Conservation (phyloP, 1,140 invertebrate species). For the Caenorhabditis tropicalis region DNA sequence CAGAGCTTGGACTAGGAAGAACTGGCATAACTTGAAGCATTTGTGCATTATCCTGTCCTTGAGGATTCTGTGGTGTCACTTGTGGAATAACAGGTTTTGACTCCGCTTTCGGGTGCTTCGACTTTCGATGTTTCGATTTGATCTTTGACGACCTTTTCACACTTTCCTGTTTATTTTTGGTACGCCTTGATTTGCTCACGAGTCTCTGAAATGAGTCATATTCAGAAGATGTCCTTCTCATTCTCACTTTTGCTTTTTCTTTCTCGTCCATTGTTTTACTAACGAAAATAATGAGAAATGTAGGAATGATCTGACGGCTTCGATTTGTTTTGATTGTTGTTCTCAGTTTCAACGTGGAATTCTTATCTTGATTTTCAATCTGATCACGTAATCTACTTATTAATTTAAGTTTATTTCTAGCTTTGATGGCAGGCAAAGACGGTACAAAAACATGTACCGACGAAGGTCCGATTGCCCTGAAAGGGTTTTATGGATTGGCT, state of each 20-base stretch:
- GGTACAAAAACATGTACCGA: not conserved
- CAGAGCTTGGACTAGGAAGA: too few species aligned
- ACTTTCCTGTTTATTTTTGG: not conserved
- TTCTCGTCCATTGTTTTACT: not conserved
- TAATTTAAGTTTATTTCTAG: not conserved
- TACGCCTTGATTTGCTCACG: not conserved
- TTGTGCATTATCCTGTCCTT: too few species aligned
- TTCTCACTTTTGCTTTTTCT: not conserved
- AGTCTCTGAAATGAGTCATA: not conserved
- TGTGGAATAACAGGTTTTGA: too few species aligned
- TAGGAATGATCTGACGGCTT: too few species aligned
- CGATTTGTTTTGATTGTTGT: too few species aligned
- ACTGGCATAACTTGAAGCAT: too few species aligned
- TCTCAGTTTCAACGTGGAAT: too few species aligned
- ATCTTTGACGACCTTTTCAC: too few species aligned
- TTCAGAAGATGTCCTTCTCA: not conserved
- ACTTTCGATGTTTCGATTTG: not conserved
- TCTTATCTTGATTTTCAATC: too few species aligned
- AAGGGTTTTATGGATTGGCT: conserved; percentile 12
- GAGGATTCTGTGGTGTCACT: too few species aligned
- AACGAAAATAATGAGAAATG: not conserved
- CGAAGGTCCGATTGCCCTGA: not conserved
- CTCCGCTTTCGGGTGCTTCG: not conserved
- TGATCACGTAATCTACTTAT: too few species aligned
- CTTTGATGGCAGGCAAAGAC: not conserved